Evolutionary conservation across 2,888 invertebrate genomes (phyloP), one percentile per base, ranked within the genome.

Genomic region (Ennomos erosarius): DNA sequence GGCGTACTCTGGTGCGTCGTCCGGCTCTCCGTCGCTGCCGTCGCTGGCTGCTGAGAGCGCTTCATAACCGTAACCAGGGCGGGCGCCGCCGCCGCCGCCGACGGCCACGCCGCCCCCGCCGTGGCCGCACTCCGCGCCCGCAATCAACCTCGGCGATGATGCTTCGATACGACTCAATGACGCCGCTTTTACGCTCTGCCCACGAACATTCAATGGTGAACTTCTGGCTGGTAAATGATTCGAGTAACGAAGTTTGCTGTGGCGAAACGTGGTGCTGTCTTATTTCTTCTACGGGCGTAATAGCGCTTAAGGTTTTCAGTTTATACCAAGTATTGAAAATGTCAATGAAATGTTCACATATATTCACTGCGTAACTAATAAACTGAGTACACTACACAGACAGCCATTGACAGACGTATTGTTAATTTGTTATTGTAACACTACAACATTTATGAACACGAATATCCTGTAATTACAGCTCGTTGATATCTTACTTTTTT

Each of bases 61-160:
- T 68, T 92, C 91, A 85, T 91, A 91, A 48, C 91, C 90, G 83
- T 91, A 91, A 60, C 89, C 84, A 71, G 87, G 90, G 90, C 90
- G 90, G 88, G 76, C 89, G 87, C 75, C 86, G 78, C 75, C 87
- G 85, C 79, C 85, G 78, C 75, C 85, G 84, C 77, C 82, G 73
- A 73, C 79, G 71, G 75, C 77, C 57, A 71, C 78, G 74, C 76
- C 76, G 75, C 78, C 78, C 75, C 75, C 81, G 70, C 76, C 75
- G 69, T 77, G 82, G 68, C 77, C 81, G 80, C 79, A 81, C 69
- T 88, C 90, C 73, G 78, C 76, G 64, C 79, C 85, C 70, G 78
- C 81, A 69, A 81, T 84, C 86, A 85, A 82, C 79, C 87, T 84
- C 76, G 88, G 82, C 72, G 87, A 84, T 53, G 82, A 82, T 44